phyloP scores from a whole-genome alignment of 2,113 vertebrate genomes.

The Haemorhous mexicanus region DNA sequence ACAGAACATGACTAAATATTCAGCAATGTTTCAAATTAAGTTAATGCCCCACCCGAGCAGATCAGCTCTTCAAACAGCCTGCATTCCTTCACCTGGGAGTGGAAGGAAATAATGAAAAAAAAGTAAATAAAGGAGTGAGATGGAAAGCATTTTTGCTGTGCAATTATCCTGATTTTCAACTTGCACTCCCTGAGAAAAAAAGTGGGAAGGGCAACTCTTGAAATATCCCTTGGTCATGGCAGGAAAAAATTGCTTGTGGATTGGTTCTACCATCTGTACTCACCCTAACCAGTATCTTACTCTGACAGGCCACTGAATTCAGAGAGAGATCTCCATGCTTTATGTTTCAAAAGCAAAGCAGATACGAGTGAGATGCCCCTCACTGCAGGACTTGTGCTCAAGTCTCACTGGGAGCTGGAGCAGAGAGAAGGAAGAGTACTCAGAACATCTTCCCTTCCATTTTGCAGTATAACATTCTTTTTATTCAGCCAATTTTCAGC shows the following conservation, averaged over 20 bases:
- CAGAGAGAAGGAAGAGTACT: background rate
- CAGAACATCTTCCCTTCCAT: background rate
- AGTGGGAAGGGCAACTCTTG: background rate
- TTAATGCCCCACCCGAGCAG: conserved; percentile 55
- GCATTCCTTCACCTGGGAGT: conserved; percentile 68
- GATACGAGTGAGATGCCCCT: fast-evolving
- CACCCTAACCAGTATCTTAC: background rate
- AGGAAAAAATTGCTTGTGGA: background rate
- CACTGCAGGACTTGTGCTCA: background rate
- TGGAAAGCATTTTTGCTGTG: conserved; percentile 63
- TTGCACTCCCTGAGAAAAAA: conserved; percentile 38
- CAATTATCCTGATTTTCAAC: conserved; percentile 56
- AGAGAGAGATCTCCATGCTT: background rate
- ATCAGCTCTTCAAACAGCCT: conserved; percentile 58
- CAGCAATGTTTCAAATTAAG: conserved; percentile 59
- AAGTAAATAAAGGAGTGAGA: conserved; percentile 71
- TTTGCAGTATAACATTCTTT: background rate
- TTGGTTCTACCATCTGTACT: background rate
- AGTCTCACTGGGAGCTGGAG: background rate
- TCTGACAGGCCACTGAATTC: background rate
- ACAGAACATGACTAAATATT: conserved; percentile 67
- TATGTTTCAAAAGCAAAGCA: background rate
- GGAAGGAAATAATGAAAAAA: conserved; percentile 67
- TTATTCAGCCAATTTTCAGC: background rate
- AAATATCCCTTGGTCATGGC: background rate